Evolutionary conservation across 1,140 invertebrate genomes (phyloP), one percentile per base, ranked within the genome.

Genomic region (Cryptotermes secundus): DNA sequence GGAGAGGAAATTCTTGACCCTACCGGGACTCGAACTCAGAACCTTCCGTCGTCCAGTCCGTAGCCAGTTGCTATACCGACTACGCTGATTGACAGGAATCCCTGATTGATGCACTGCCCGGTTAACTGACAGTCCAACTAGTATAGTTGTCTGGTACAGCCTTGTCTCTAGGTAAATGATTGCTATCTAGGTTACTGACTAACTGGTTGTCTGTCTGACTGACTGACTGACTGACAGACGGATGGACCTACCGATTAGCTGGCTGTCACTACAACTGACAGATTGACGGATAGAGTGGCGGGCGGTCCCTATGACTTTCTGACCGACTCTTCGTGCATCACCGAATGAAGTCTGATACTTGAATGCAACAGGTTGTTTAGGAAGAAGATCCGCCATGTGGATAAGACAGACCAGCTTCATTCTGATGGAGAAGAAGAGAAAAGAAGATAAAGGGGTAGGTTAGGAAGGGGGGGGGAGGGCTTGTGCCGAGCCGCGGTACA

Each of bases 191-290:
- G 59, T 72, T 72, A 72, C 59, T 72, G 59, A 72, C 59, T 72
- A 31, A 72, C 59, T 72, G 45, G 38, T 38, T 19, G 45, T 19
- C 45, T 49, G 45, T 19, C 3, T 49, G 9, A 72, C 59, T 72
- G n/a, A n/a, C 59, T 72, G 59, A 72, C 59, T 72, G 59, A n/a
- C 59, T 31, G 59, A 72, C 26, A 72, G 59, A 72, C n/a, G 26
- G 59, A n/a, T 26, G 26, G 59, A 72, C 59, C 59, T 72, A n/a
- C 59, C 59, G 59, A 72, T 72, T 72, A 72, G 59, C 59, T 72
- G 26, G 59, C 59, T 72, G 7, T 72, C 59, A 72, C n/a, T 72
- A 7, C 26, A 12, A 10, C 59, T 72, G 59, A 72, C 59, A 72
- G 59, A 31, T n/a, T 65, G 59, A 65, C 59, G n/a, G 59, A 72